A percentile compares a stretch with the other conserved stretches of the same genome.
Evolutionary conservation across 1,140 invertebrate species (phyloP).

Genomic region (Brachionus rubens): DNA sequence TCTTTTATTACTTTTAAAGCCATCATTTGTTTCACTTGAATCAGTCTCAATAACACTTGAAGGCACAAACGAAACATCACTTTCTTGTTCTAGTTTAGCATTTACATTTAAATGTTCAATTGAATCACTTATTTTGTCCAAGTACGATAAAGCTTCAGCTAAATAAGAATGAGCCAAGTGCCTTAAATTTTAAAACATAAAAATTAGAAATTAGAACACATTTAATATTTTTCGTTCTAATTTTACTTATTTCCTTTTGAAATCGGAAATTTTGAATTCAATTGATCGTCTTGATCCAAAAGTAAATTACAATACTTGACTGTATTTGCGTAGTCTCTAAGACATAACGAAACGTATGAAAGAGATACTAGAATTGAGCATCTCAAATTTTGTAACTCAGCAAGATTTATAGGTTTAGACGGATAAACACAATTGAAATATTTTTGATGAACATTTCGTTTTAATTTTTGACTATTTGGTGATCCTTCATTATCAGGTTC

Average conservation of each 20-base stretch:
- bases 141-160: conserved; percentile 78
- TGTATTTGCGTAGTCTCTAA: conserved; percentile 78
- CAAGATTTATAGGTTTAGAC: conserved; percentile 54
- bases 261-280: conserved; percentile 11
- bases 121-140: conserved; percentile 78
- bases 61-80: conserved; percentile 63
- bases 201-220: conserved; percentile 37
- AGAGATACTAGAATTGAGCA: conserved; percentile 73
- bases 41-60: conserved; percentile 52
- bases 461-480: conserved; percentile 48
- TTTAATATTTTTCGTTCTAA: conserved; percentile 31
- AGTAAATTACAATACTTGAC: conserved; percentile 72
- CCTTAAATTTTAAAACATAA: conserved; percentile 61
- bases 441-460: not conserved
- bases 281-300: conserved; percentile 65
- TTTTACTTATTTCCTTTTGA: conserved; percentile 64
- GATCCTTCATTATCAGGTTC: conserved; percentile 53
- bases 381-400: conserved; percentile 58
- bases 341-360: conserved; percentile 77
- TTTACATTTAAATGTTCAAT: conserved; percentile 72
- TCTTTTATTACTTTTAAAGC: conserved; percentile 28
- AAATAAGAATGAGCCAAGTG: conserved; percentile 81
- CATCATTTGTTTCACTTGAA: not conserved
- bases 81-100: conserved; percentile 67
- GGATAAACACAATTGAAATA: conserved; percentile 38